These are phyloP conservation scores for Hyposmocoma kahamanoa DNA, from an alignment of 1,140 invertebrate species.

Conservation along the genomic window DNA sequence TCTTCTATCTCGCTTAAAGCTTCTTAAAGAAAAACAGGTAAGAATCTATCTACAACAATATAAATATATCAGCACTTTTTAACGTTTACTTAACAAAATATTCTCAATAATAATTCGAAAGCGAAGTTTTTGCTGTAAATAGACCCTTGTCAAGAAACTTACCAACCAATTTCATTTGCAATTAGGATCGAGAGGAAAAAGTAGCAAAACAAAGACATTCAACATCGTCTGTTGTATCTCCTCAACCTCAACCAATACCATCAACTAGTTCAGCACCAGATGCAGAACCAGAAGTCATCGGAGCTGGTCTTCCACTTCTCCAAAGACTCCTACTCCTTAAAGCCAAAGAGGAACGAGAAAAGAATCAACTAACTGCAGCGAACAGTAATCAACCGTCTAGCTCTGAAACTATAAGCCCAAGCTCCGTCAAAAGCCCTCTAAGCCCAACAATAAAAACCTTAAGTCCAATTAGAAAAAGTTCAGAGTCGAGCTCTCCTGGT, in stretches of 20 bases:
- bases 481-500: conserved; percentile 65
- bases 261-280: conserved; percentile 61
- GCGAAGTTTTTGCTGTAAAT: neutral
- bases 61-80: too few relatives aligned
- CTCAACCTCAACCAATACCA: conserved; percentile 50
- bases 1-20: conserved; percentile 81
- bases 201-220: conserved; percentile 61
- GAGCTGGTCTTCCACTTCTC: conserved; percentile 83
- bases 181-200: conserved; percentile 77
- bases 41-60: conserved; percentile 11
- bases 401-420: conserved; percentile 68
- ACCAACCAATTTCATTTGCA: conserved; percentile 3
- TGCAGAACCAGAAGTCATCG: conserved; percentile 76
- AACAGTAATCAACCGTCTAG: conserved; percentile 65
- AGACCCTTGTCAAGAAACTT: neutral
- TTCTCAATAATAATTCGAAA: neutral
- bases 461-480: conserved; percentile 64
- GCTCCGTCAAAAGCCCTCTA: conserved; percentile 67
- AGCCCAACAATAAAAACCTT: conserved; percentile 69
- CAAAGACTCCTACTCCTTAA: conserved; percentile 86
- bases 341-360: conserved; percentile 83
- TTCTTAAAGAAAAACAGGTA: conserved; percentile 90
- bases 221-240: conserved; percentile 61
- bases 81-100: too few relatives aligned
- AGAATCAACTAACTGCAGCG: conserved; percentile 54